Evolutionary conservation across 2,888 invertebrate species (phyloP), one percentile per base, ranked within the genome.

Genomic region (Hydropsyche betteni): DNA sequence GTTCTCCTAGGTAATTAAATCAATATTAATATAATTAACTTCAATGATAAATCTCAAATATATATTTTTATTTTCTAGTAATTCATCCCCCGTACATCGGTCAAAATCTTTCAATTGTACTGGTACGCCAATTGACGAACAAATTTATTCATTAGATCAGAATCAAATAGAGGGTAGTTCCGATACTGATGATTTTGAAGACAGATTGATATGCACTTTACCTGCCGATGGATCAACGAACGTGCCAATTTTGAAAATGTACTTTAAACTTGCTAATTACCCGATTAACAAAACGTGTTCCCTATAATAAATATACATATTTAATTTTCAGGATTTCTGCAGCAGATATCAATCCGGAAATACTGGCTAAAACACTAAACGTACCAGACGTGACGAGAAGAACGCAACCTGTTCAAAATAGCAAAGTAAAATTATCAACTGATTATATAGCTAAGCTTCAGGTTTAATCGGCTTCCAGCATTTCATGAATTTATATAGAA

Each of bases 31-130:
- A 58, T 58, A 72, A 8, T 36, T n/a, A 58, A 33, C 44, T 58
- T 10, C n/a, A 51, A 51, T 51, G 51, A n/a, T n/a, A 12, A 12
- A 12, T n/a, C n/a, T 51, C 51, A 51, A 12, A 12, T 51, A 51
- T 51, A 51, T n/a, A 36, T 72, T 33, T 14, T 24, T 50, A n/a
- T n/a, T 8, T 83, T 82, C 2, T 84, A 88, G 87, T 80, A 86
- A 87, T 80, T 87, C 87, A 0, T 88, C 88, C 0, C 88, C 87
- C 0, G 87, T 87, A 10, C 88, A 87, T 81, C 85, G 88, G 12
- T 87, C 87, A 0, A 87, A 87, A 75, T 88, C 88, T 7, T 87
- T 88, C 85, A 87, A 88, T 83, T 85, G 85, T 0, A 86, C 85
- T 8, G 34, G 51, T 70, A 86, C 85, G 82, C 85, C 86, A 44